Conservation (phyloP, 2,797 vertebrate species). For the Schizopygopsis pylzovi region DNA sequence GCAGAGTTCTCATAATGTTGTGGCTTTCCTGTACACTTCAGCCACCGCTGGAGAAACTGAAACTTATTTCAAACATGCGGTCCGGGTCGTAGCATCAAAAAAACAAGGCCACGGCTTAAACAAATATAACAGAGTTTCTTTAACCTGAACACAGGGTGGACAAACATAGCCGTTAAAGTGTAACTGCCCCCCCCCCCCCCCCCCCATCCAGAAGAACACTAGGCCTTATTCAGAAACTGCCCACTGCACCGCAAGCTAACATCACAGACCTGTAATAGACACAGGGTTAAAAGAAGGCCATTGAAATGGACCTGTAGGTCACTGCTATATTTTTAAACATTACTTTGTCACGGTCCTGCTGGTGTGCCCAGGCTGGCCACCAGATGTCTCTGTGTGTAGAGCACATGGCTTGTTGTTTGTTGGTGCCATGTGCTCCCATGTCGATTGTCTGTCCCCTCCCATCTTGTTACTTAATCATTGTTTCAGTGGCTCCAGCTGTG, state of each 20-base stretch:
- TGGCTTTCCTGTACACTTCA: conserved; percentile 51
- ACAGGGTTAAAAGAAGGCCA: conserved; percentile 61
- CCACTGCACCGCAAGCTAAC: conserved; percentile 53
- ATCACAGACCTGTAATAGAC: conserved; percentile 56
- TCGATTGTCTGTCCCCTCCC: too few relatives aligned
- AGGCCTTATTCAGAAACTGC: conserved; percentile 56
- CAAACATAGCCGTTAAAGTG: conserved; percentile 52
- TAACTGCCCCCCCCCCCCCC: conserved; percentile 48
- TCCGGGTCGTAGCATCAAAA: conserved; percentile 48
- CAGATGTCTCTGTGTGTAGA: too few relatives aligned
- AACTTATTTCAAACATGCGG: conserved; percentile 59
- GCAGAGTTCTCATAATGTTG: conserved; percentile 48
- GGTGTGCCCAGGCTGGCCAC: too few relatives aligned
- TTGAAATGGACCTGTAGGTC: conserved; percentile 63
- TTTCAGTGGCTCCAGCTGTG: too few relatives aligned
- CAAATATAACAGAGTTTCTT: conserved; percentile 58
- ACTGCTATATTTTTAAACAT: conserved; percentile 69
- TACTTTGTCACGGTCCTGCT: too few relatives aligned
- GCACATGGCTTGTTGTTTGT: too few relatives aligned
- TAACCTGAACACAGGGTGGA: conserved; percentile 54
- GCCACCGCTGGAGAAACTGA: conserved; percentile 39
- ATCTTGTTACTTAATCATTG: too few relatives aligned
- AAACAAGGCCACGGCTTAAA: conserved; percentile 52
- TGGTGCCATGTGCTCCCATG: too few relatives aligned
- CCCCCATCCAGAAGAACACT: conserved; percentile 56